phyloP scores from a whole-genome alignment of 2,113 vertebrate species.

The Scartelaos histophorus region DNA sequence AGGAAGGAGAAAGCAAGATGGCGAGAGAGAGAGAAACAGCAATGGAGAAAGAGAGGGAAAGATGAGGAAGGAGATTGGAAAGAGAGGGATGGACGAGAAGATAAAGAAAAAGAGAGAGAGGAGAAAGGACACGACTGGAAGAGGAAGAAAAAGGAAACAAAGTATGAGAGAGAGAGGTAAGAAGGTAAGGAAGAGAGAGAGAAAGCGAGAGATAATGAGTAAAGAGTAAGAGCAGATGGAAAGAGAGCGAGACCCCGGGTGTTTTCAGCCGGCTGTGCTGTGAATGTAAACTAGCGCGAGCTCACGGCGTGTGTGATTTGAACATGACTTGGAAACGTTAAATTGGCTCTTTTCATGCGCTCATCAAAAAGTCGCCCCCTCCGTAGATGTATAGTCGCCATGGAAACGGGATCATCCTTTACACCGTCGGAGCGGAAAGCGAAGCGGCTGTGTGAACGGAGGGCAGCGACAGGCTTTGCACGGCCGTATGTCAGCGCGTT shows the following conservation, averaged over 20 bases:
- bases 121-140: too few species aligned
- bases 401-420: conserved; percentile 3
- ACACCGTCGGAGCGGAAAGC: background rate
- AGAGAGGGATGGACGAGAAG: too few species aligned
- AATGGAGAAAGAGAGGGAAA: too few species aligned
- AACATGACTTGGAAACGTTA: conserved; percentile 4
- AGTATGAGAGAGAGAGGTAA: too few species aligned
- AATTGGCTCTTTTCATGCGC: conserved; percentile 11
- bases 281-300: conserved; percentile 6
- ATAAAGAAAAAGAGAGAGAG: too few species aligned
- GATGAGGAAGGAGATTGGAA: too few species aligned
- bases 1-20: too few species aligned
- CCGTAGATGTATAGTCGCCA: background rate
- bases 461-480: background rate
- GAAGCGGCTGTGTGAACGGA: background rate
- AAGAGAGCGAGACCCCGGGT: background rate
- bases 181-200: too few species aligned
- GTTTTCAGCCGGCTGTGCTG: background rate
- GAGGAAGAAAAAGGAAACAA: background rate
- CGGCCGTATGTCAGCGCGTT: background rate
- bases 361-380: conserved; percentile 11
- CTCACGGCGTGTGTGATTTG: background rate
- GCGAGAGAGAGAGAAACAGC: background rate
- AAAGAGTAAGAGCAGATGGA: background rate
- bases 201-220: background rate